phyloP scores from a whole-genome alignment of 2,888 invertebrate species.

The Thalpophila matura region DNA sequence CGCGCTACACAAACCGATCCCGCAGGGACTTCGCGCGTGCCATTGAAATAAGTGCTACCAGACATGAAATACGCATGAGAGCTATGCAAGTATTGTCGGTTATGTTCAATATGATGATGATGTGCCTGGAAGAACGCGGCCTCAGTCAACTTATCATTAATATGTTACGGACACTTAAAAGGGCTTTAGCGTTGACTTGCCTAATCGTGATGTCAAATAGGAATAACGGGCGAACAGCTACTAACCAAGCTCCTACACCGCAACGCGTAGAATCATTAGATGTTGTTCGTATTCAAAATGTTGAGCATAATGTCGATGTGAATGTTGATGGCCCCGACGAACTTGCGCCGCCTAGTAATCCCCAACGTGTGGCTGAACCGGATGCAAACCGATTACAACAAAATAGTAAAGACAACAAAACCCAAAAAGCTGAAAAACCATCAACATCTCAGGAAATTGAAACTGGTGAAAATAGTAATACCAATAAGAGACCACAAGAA shows the following conservation, averaged over 20 bases:
- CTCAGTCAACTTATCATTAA: slow-evolving; percentile 85
- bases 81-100: slow-evolving; percentile 88
- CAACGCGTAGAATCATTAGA: slow-evolving; percentile 79
- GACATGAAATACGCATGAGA: slow-evolving; percentile 87
- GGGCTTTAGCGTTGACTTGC: slow-evolving; percentile 86
- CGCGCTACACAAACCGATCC: slow-evolving; percentile 74
- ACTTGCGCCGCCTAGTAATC: slow-evolving; percentile 61
- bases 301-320: slow-evolving; percentile 82
- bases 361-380: slow-evolving; percentile 29
- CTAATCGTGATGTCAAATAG: slow-evolving; percentile 86
- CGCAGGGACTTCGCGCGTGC: slow-evolving; percentile 80
- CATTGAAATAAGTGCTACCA: slow-evolving; percentile 83
- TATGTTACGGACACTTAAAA: slow-evolving; percentile 86
- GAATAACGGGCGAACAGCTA: slow-evolving; percentile 69
- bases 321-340: slow-evolving; percentile 84
- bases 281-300: slow-evolving; percentile 83
- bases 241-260: slow-evolving; percentile 68
- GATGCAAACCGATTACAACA: slow-evolving; percentile 33
- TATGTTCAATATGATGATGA: slow-evolving; percentile 90
- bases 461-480: slow-evolving; percentile 47
- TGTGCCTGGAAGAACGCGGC: slow-evolving; percentile 86
- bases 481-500: slow-evolving; percentile 53
- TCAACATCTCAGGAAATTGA: slow-evolving; percentile 62
- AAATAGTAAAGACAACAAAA: slow-evolving; percentile 47
- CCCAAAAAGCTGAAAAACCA: slow-evolving; percentile 50